These are phyloP conservation scores for Melanostoma scalare DNA, from an alignment of 2,888 invertebrate genomes.

Conservation along the genomic window DNA sequence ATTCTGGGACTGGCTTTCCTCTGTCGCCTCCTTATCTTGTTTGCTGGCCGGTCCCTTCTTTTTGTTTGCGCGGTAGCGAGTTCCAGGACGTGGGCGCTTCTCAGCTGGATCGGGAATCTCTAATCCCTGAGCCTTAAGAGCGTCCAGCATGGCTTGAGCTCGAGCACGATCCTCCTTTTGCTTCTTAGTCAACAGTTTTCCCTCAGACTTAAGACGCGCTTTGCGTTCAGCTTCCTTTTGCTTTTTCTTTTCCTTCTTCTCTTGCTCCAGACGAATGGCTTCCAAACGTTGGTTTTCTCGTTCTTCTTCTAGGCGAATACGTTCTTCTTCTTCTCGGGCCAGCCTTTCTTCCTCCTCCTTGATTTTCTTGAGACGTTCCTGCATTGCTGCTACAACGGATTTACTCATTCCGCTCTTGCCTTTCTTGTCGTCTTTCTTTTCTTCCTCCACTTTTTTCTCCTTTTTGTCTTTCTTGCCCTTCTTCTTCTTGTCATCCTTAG, in stretches of 20 bases:
- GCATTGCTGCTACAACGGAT: slow-evolving; percentile 94
- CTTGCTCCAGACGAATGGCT: slow-evolving; percentile 91
- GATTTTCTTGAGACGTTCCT: slow-evolving; percentile 93
- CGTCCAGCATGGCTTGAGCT: slow-evolving; percentile 94
- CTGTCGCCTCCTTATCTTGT: slow-evolving; percentile 78
- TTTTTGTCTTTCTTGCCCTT: slow-evolving; percentile 82
- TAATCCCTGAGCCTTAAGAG: slow-evolving; percentile 93
- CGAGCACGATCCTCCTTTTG: slow-evolving; percentile 95
- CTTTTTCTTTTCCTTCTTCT: slow-evolving; percentile 93
- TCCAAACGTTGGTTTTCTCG: slow-evolving; percentile 89
- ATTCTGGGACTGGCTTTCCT: slow-evolving; percentile 73
- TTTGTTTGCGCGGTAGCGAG: slow-evolving; percentile 88
- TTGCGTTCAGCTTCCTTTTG: slow-evolving; percentile 96
- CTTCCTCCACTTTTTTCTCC: slow-evolving; percentile 82
- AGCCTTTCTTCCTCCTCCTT: slow-evolving; percentile 94
- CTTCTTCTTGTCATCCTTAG: slow-evolving; percentile 81
- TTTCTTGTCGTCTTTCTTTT: slow-evolving; percentile 83
- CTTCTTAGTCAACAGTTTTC: slow-evolving; percentile 95
- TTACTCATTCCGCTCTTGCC: slow-evolving; percentile 90
- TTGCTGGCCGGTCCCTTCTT: slow-evolving; percentile 83
- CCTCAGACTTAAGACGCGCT: slow-evolving; percentile 97
- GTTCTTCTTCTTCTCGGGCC: slow-evolving; percentile 90
- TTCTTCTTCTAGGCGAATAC: slow-evolving; percentile 88
- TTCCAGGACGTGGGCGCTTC: slow-evolving; percentile 86
- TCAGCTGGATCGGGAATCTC: slow-evolving; percentile 89